Evolutionary conservation across 2,797 vertebrate genomes (phyloP).

Genomic region (Schizothorax lantsangensis): DNA sequence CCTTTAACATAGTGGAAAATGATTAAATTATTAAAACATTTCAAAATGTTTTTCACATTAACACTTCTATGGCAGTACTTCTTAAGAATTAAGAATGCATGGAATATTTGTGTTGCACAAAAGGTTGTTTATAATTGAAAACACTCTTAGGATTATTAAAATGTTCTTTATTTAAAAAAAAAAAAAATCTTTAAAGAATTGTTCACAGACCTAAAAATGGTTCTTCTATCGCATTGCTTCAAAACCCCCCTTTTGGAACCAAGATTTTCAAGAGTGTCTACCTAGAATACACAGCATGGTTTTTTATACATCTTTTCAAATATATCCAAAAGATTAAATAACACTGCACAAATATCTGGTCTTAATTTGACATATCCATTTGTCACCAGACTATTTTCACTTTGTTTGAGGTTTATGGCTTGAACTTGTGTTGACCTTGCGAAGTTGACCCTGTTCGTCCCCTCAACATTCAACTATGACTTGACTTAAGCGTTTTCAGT

Average conservation of each 20-base stretch:
- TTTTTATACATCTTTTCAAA: background rate
- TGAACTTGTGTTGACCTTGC: slow-evolving; percentile 54
- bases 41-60: background rate
- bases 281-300: background rate
- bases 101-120: background rate
- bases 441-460: slow-evolving; percentile 31
- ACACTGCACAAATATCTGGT: background rate
- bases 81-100: no score
- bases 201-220: background rate
- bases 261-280: background rate
- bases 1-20: background rate
- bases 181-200: background rate
- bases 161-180: no score
- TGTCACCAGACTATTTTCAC: background rate
- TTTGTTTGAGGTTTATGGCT: slow-evolving; percentile 26
- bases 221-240: background rate
- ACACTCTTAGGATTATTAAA: background rate
- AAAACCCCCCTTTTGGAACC: no score
- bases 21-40: background rate
- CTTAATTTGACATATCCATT: background rate
- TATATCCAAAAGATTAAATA: background rate
- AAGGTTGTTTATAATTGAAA: background rate
- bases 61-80: no score
- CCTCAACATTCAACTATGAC: slow-evolving; percentile 12
- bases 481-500: slow-evolving; percentile 37